Conservation (phyloP, 2,888 invertebrate genomes). For the Euclidia mi region DNA sequence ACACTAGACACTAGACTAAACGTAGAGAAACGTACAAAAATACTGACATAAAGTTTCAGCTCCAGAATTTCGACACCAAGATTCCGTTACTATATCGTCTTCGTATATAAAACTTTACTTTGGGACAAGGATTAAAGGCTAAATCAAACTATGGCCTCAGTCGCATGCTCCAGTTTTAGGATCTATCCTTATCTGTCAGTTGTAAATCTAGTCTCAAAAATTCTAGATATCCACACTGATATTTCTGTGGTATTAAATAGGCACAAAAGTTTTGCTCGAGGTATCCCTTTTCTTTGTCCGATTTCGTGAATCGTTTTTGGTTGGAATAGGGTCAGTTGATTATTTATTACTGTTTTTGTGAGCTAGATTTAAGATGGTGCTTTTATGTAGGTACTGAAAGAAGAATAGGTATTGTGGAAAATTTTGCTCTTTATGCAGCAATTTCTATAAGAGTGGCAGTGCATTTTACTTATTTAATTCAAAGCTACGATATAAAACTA, state of each 20-base stretch:
- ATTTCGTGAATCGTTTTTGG: not conserved
- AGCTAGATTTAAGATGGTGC: too few species aligned
- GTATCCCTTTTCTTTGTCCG: conserved; percentile 7
- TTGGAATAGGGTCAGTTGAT: not conserved
- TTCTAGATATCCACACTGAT: conserved; percentile 12
- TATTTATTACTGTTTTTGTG: conserved; percentile 6
- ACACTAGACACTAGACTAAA: not conserved
- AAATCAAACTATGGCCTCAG: conserved; percentile 41
- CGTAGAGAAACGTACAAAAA: not conserved
- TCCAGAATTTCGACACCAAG: conserved; percentile 20
- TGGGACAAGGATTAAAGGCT: conserved; percentile 39
- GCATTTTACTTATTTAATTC: too few species aligned
- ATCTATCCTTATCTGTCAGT: conserved; percentile 23
- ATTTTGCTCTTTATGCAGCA: too few species aligned
- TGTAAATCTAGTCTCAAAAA: conserved; percentile 34
- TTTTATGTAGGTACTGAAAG: too few species aligned
- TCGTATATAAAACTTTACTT: conserved; percentile 35
- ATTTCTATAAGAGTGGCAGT: too few species aligned
- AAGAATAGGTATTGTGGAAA: too few species aligned
- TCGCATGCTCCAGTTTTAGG: conserved; percentile 38
- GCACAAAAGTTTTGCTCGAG: conserved; percentile 15
- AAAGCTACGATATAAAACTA: too few species aligned
- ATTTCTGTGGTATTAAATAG: conserved; percentile 15
- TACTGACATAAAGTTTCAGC: not conserved
- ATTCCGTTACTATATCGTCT: conserved; percentile 35